Evolutionary conservation across 64 coral and sea anemone species (phyloP), one percentile per base, ranked within the genome.

Genomic region (Pachyseris speciosa): DNA sequence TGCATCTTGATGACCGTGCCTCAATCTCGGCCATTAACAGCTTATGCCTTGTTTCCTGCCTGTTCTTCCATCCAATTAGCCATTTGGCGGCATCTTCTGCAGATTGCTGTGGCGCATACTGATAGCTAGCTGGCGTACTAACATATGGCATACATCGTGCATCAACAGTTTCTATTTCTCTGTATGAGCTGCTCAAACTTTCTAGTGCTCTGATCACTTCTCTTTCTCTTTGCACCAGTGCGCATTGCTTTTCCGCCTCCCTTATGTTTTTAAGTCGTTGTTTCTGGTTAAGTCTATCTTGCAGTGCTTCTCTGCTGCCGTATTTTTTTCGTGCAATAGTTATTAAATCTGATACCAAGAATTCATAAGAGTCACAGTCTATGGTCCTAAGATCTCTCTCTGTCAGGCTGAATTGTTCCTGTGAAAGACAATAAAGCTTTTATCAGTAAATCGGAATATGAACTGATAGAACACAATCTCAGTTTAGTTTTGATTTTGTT

Each of bases 401-500:
- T 61, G 97, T 99, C 49, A 99, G 78, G 47, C 97, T 99, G 52
- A 99, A 99, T 95, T 99, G 93, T 66, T 99, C 97, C 97, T 99
- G 65, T 17, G 51, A 78, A 40, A 75, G 49, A 50, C 22, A 75
- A 72, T 5, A 63, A 20, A 32, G 0, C 48, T 27, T 9, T n/a
- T n/a, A n/a, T n/a, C n/a, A n/a, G n/a, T n/a, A 32, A 0, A 52
- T 17, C 20, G 16, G 3, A 71, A 36, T 0, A 19, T 37, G 28
- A 17, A 0, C 36, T 37, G 15, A 39, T 71, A 55, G 0, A 37
- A 53, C 13, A 8, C 25, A 91, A 28, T 37, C 8, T 20, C n/a
- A n/a, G n/a, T n/a, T n/a, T n/a, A n/a, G n/a, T n/a, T n/a, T n/a
- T n/a, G n/a, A n/a, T n/a, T n/a, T n/a, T n/a, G n/a, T n/a, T n/a